Base-by-base conservation (phyloP, 2,888 invertebrate genomes). In the Lasioglossum lativentre region DNA sequence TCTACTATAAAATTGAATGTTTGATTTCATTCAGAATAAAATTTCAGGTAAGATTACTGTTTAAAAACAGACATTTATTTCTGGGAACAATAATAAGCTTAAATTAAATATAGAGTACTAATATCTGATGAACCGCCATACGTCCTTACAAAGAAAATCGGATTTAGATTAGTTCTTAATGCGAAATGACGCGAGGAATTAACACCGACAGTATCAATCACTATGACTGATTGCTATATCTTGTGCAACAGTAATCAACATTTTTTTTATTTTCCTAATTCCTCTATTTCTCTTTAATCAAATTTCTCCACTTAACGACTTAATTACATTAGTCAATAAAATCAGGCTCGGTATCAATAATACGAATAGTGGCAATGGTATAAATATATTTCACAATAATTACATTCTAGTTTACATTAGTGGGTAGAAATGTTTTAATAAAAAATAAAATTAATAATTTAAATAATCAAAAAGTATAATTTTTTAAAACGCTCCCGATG, bases 111-210 rank as follows among this genome's bases (percentile, higher is more conserved):
- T 16, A 27, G n/a, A 34, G 27, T 34, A 63, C 70, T 38, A 19
- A 34, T 34, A 71, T 68, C 52, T n/a, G 38, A 30, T 45, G 63
- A 19, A 2, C 8, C 19, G 40, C 34, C 27, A 75, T 19, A 42
- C 8, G 2, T 70, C 5, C 6, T 6, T n/a, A 63, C 63, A 14
- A 5, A 52, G 27, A 19, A 75, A 80, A 27, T 52, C 56, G 16
- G 5, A 23, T 68, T 74, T 38, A 23, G 47, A 77, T 77, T 81
- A 77, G 14, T 45, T 68, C 52, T 56, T 74, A 78, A 76, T 40
- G 74, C 27, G 16, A 63, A 59, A 34, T 6, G 38, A 23, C 30
- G 16, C 34, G 59, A 27, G 8, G 59, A 10, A 6, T 42, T 68
- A 59, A n/a, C 56, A 30, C 16, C 30, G 63, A 8, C 63, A 8